A percentile compares a stretch with the other conserved stretches of the same genome.
These are phyloP conservation scores for Nerophis ophidion DNA, from an alignment of 2,113 vertebrate species.

Conservation along the genomic window DNA sequence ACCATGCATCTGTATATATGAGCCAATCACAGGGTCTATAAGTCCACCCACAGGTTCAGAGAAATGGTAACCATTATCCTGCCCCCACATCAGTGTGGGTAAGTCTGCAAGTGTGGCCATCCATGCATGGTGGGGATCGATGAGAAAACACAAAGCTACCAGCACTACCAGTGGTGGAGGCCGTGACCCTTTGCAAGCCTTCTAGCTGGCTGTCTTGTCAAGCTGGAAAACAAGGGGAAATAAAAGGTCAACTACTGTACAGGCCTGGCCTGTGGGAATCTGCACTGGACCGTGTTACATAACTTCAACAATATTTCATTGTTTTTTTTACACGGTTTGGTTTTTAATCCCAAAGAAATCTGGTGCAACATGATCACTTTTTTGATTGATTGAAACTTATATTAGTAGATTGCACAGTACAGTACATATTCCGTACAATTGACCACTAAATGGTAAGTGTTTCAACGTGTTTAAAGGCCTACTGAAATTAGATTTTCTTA, in stretches of 20 bases:
- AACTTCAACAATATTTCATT: not conserved
- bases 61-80: conserved; percentile 34
- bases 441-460: no score
- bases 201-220: conserved; percentile 27
- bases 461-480: no score
- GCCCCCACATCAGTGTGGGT: conserved; percentile 7
- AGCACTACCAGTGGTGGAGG: conserved; percentile 12
- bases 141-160: conserved; percentile 20
- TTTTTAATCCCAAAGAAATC: conserved; percentile 5
- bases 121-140: conserved; percentile 23
- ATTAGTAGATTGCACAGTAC: no score
- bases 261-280: conserved; percentile 3
- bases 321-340: not conserved
- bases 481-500: no score
- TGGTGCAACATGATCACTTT: no score
- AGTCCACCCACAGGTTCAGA: conserved; percentile 30
- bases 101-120: not conserved
- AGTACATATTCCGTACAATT: no score
- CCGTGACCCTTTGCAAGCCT: conserved; percentile 16
- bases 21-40: conserved; percentile 22
- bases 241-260: conserved; percentile 15
- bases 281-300: conserved; percentile 1
- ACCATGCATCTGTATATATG: conserved; percentile 35
- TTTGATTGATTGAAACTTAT: no score
- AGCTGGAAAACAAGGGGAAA: conserved; percentile 27